phyloP scores from a whole-genome alignment of 2,888 invertebrate species.

The Xylophagus ater region DNA sequence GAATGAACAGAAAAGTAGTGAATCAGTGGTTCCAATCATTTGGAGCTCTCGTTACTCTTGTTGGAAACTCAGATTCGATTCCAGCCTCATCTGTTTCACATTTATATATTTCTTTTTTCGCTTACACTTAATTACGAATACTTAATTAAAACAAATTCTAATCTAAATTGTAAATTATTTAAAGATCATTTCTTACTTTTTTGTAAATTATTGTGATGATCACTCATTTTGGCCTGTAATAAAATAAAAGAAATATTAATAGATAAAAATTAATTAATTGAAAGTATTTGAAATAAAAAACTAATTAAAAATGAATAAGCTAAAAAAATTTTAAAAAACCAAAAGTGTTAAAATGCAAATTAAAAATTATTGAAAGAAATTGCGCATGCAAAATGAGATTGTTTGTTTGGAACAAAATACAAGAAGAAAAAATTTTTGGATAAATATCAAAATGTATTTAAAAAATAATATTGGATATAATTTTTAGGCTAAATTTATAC shows the following conservation, averaged over 20 bases:
- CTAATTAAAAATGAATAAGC: conserved; percentile 1
- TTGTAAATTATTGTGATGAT: conserved; percentile 39
- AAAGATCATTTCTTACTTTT: no score
- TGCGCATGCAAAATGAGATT: no score
- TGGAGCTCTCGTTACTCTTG: no score
- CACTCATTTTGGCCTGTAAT: conserved; percentile 41
- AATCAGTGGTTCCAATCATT: no score
- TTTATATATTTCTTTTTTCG: no score
- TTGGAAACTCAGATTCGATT: no score
- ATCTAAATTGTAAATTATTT: no score
- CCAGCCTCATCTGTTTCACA: no score
- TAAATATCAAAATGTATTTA: background rate
- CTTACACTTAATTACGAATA: no score
- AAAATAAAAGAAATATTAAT: conserved; percentile 3
- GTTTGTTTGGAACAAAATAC: no score
- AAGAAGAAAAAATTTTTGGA: background rate
- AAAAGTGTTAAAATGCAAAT: conserved; percentile 7
- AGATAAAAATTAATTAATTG: background rate
- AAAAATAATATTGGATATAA: background rate
- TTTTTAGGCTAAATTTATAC: conserved; percentile 20
- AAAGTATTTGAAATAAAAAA: background rate
- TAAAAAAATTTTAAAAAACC: background rate
- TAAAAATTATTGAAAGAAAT: conserved; percentile 11
- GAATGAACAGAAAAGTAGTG: no score
- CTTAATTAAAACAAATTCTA: no score